Evolutionary conservation across 2,797 vertebrate genomes (phyloP), one percentile per base, ranked within the genome.

Genomic region (Nannoperca obscura): DNA sequence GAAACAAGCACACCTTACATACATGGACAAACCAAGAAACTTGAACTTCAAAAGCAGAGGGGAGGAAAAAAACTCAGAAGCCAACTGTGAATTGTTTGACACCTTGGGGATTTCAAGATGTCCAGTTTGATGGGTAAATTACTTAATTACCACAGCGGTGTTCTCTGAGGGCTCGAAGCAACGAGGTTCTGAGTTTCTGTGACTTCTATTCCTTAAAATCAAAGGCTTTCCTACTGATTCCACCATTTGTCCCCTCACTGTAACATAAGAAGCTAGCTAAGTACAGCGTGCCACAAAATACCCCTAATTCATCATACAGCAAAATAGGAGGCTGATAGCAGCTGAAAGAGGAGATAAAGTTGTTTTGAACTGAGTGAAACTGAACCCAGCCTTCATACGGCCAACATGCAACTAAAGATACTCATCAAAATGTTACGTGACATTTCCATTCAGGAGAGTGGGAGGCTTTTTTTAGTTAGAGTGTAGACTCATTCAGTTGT

Each of bases 221-320:
- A 85, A 89, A 91, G 83, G 78, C 71, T 69, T 80, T 86, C 73
- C 89, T 65, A 78, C 22, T 89, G 85, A 90, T 91, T 91, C 80
- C 81, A 65, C 78, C 85, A 87, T 88, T 80, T 81, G 88, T 88
- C 74, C 67, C 69, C 74, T 72, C 70, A 50, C 82, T 90, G 95
- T 94, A 96, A 96, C 86, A 76, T 72, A 91, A 95, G 94, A 93
- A 80, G 87, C 76, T 5, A n/a, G 80, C 88, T 89, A 92, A 92
- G 93, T 91, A 89, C 88, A 84, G 88, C 92, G 93, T 85, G 91
- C 91, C 93, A 92, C 90, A 84, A 91, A 92, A 90, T 91, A 91
- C 88, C 93, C 90, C 88, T 94, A 94, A 96, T 96, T 95, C 93
- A 96, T 96, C 95, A 96, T 94, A 83, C 73, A 73, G 92, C 36